Conservation (phyloP, 2,888 invertebrate species). For the Meta bourneti region DNA sequence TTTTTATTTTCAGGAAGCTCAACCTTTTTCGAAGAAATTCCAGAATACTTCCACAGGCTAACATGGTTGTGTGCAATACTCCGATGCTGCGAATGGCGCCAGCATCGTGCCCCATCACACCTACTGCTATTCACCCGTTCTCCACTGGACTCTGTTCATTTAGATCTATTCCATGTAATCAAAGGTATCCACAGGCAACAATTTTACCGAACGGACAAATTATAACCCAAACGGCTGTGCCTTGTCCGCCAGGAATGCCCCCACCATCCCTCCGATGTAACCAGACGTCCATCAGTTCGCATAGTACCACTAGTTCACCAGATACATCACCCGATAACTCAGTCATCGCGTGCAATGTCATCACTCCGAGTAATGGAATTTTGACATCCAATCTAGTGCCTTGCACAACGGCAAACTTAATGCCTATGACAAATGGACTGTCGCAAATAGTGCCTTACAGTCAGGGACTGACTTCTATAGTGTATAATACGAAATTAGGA, state of each 20-base stretch:
- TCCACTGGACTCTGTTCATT: conserved; percentile 33
- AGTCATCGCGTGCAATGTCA: neutral
- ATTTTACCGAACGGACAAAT: conserved; percentile 9
- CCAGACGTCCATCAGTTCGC: neutral
- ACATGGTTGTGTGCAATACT: conserved; percentile 60
- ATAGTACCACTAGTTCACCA: conserved; percentile 9
- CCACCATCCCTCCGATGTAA: conserved; percentile 2
- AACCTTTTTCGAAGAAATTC: neutral
- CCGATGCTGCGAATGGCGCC: conserved; percentile 32
- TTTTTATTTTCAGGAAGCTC: too few species aligned
- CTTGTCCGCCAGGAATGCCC: conserved; percentile 24
- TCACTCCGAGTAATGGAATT: conserved; percentile 27
- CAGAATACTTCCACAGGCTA: conserved; percentile 1
- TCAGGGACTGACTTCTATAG: conserved; percentile 4
- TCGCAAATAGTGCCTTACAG: conserved; percentile 23
- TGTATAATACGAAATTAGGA: conserved; percentile 10
- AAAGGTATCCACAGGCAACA: conserved; percentile 11
- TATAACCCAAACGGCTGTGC: conserved; percentile 12
- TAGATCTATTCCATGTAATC: conserved; percentile 9
- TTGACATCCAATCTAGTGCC: conserved; percentile 30
- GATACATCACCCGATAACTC: neutral
- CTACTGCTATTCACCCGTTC: conserved; percentile 24
- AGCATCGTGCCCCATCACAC: conserved; percentile 34
- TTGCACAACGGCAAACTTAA: neutral
- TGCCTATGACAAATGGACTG: conserved; percentile 12